phyloP scores from a whole-genome alignment of 2,113 vertebrate genomes.

The Dicrurus megarhynchus region DNA sequence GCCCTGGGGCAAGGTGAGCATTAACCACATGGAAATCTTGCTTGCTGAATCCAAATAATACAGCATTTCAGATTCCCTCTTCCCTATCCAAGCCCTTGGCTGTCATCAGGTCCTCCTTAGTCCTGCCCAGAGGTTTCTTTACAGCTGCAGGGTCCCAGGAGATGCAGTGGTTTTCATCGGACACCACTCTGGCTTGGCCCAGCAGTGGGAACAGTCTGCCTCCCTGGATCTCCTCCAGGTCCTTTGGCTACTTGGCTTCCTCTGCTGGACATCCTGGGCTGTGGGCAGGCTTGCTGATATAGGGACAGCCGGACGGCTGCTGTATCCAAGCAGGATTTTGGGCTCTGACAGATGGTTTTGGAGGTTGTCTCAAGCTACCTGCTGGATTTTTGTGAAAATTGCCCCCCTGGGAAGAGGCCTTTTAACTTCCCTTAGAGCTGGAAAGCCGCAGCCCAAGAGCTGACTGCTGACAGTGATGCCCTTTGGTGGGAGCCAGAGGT shows the following conservation, averaged over 20 bases:
- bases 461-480: neutral
- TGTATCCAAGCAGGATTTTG: neutral
- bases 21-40: neutral
- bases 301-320: accelerated
- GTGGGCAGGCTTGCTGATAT: accelerated
- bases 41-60: conserved; percentile 4
- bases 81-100: conserved; percentile 4
- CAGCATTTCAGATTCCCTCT: neutral
- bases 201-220: neutral
- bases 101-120: conserved; percentile 27
- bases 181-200: neutral
- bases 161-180: neutral
- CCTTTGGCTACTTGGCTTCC: neutral
- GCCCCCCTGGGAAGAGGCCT: neutral
- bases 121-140: conserved; percentile 9
- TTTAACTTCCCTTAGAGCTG: neutral
- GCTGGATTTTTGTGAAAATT: neutral
- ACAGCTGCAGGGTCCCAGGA: neutral
- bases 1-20: neutral
- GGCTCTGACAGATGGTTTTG: neutral
- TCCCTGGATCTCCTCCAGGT: accelerated
- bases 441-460: neutral
- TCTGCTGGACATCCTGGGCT: accelerated
- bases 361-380: neutral
- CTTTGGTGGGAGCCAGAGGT: accelerated